Evolutionary conservation across 2,888 invertebrate genomes (phyloP).

Genomic region (Brenthis daphne): DNA sequence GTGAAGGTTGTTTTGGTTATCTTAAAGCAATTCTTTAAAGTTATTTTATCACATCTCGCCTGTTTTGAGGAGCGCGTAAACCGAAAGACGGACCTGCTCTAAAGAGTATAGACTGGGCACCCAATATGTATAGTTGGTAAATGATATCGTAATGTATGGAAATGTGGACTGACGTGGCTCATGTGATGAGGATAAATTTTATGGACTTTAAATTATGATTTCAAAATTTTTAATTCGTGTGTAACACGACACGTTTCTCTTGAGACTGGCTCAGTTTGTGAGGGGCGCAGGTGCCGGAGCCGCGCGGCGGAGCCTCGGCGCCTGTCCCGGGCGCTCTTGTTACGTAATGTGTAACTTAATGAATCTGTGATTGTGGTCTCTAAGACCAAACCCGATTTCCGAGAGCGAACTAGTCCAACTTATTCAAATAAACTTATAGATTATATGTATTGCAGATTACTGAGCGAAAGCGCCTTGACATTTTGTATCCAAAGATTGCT

Average conservation of each 20-base stretch:
- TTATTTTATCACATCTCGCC: neutral
- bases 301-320: neutral
- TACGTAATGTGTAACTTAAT: constrained; percentile 39
- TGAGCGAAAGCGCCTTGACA: constrained; percentile 53
- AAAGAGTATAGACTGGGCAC: constrained; percentile 42
- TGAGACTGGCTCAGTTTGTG: constrained; percentile 70
- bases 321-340: constrained; percentile 43
- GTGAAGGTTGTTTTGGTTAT: constrained; percentile 22
- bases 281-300: constrained; percentile 14
- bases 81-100: constrained; percentile 6
- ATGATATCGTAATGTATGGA: constrained; percentile 65
- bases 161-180: constrained; percentile 75
- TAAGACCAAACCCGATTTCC: constrained; percentile 2
- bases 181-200: constrained; percentile 75
- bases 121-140: constrained; percentile 67
- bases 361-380: constrained; percentile 8
- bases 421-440: constrained; percentile 1
- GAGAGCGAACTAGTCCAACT: constrained; percentile 8
- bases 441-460: constrained; percentile 33
- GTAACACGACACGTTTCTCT: constrained; percentile 72
- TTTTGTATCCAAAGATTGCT: constrained; percentile 80
- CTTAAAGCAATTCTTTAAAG: neutral
- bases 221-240: constrained; percentile 71
- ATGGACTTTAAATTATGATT: constrained; percentile 50
- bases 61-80: neutral